Conservation (phyloP, 2,113 vertebrate species). For the cat (Felis catus) region DNA sequence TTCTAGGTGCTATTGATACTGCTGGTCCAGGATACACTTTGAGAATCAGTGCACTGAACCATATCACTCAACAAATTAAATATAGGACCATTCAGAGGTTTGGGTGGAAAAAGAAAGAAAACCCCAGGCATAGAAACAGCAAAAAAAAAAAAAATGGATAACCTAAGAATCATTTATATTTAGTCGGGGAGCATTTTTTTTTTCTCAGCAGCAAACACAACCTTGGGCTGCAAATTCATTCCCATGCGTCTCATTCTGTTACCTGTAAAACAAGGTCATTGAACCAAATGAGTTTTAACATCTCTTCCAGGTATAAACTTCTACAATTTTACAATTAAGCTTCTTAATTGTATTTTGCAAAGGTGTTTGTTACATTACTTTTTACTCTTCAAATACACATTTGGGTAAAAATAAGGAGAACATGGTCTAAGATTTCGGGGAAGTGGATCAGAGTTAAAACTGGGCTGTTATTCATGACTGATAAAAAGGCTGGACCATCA, state of each 20-base stretch:
- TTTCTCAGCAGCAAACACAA: background rate
- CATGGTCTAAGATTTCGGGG: background rate
- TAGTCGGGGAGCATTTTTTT: background rate
- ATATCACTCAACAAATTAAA: background rate
- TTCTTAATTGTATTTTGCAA: constrained; percentile 13
- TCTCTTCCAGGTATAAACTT: background rate
- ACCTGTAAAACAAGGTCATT: background rate
- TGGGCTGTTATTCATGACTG: background rate
- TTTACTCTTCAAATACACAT: background rate
- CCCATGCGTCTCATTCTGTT: background rate
- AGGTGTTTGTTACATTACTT: background rate
- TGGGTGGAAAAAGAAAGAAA: background rate
- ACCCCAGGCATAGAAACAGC: background rate
- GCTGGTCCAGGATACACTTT: background rate
- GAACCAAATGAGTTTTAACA: background rate
- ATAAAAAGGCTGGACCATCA: background rate
- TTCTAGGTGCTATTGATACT: background rate
- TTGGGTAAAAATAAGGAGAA: background rate
- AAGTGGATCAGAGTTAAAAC: background rate
- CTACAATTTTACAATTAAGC: background rate
- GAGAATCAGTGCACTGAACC: background rate
- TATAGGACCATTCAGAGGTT: background rate
- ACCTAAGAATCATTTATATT: background rate
- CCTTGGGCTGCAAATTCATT: background rate
- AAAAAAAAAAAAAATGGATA: background rate